Base-by-base conservation (phyloP, 1,140 invertebrate species). In the Meloidogyne floridensis region DNA sequence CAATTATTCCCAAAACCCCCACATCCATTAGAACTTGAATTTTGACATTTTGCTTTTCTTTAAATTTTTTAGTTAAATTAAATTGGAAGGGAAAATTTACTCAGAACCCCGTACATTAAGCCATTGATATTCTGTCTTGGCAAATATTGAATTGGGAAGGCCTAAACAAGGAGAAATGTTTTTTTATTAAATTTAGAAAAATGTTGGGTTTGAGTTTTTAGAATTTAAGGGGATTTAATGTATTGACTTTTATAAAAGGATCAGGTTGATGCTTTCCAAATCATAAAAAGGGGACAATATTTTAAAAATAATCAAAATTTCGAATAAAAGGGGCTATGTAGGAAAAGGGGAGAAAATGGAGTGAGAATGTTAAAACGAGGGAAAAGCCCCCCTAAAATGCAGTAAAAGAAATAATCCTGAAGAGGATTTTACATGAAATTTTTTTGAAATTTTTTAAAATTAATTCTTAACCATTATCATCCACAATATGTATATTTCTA, bases 81-180 rank as follows among this genome's bases (percentile, higher is more conserved):
- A 13, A 54, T 15, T 77, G 32, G 32, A 32, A 32, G 32, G 32
- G 32, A 32, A 18, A 54, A 54, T 77, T 77, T 77, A 10, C 59
- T 79, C 72, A 71, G 53, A 18, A n/a, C 51, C 74, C 7, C 43
- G 18, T 10, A 90, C 86, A 83, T 89, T 89, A 72, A 89, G 81
- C 88, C 88, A 89, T 75, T 89, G 89, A 75, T 90, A 89, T 78
- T 89, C 88, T 9, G 85, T 84, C 78, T 89, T 89, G 2, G 89
- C 89, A 77, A 89, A 90, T 78, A 90, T 79, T 65, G 59, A 65
- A 65, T 65, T 65, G 2, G 59, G 59, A 0, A 65, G 59, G 5
- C 59, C 59, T 65, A n/a, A 65, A 65, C 1, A 18, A 15, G 47
- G 3, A 47, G 0, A 47, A 47, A 47, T 47, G 4, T 47, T 47